A percentile compares a stretch with the other conserved stretches of the same genome.
Conservation (phyloP, 2,888 invertebrate species). For the Cephalotes varians region DNA sequence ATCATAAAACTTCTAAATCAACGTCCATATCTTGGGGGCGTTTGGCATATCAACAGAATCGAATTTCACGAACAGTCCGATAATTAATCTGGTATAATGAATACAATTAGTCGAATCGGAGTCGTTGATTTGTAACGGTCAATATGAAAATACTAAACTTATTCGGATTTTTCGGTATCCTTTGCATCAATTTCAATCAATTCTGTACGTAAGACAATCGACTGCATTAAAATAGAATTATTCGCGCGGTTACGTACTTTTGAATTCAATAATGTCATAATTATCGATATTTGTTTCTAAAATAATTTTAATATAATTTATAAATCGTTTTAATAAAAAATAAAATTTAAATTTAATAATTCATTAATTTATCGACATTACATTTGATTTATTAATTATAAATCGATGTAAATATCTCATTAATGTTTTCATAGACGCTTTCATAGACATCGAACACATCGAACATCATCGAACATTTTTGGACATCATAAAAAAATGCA, state of each 20-base stretch:
- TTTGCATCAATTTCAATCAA: conserved; percentile 12
- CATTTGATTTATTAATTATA: conserved; percentile 2
- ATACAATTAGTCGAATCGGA: conserved; percentile 65
- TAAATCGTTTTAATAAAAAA: neutral
- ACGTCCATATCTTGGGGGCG: conserved; percentile 63
- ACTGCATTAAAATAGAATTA: neutral
- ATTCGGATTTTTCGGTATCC: conserved; percentile 56
- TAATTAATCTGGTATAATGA: conserved; percentile 53
- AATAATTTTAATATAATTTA: conserved; percentile 2
- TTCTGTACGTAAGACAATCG: conserved; percentile 58
- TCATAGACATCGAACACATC: too few relatives aligned
- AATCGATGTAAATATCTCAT: neutral
- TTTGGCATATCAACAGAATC: conserved; percentile 70
- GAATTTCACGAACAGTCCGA: conserved; percentile 76
- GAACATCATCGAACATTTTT: too few relatives aligned
- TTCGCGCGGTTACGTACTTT: neutral
- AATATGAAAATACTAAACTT: conserved; percentile 63
- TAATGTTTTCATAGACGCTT: conserved; percentile 3
- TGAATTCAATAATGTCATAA: neutral
- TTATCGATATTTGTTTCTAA: neutral
- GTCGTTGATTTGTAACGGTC: conserved; percentile 59
- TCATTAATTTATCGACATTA: neutral
- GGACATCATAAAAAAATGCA: too few relatives aligned
- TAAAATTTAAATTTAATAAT: neutral
- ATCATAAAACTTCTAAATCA: neutral